phyloP scores from a whole-genome alignment of 2,888 invertebrate species.

The Hirtodrosophila cameraria region DNA sequence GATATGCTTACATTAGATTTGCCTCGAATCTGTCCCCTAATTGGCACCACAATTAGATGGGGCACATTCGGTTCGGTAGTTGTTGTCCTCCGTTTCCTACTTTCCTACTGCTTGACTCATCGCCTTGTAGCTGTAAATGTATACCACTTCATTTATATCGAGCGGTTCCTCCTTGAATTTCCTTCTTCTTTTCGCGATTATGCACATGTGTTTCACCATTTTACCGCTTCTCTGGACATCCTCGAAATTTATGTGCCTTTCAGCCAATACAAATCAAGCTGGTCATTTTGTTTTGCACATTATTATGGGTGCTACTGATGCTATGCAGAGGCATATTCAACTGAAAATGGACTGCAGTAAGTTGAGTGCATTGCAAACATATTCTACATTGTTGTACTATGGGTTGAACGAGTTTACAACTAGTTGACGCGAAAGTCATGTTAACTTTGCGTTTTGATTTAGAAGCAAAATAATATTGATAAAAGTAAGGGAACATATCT shows the following conservation, averaged over 20 bases:
- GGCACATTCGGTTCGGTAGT: background rate
- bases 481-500: too few relatives aligned
- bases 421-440: too few relatives aligned
- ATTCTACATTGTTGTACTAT: conserved; percentile 2
- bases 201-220: conserved; percentile 52
- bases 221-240: conserved; percentile 15
- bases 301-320: conserved; percentile 82
- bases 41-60: conserved; percentile 55
- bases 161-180: conserved; percentile 30
- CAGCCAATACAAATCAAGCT: conserved; percentile 63
- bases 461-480: too few relatives aligned
- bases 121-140: conserved; percentile 58
- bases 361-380: background rate
- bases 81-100: background rate
- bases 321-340: conserved; percentile 67
- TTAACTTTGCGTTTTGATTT: too few relatives aligned
- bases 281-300: conserved; percentile 74
- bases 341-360: conserved; percentile 2
- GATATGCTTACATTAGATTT: conserved; percentile 38
- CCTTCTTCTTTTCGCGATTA: conserved; percentile 1
- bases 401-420: too few relatives aligned
- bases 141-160: conserved; percentile 64
- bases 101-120: conserved; percentile 55
- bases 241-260: conserved; percentile 59
- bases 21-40: conserved; percentile 36